Evolutionary conservation across 1,140 invertebrate genomes (phyloP).

Genomic region (Paracyclopina nana): DNA sequence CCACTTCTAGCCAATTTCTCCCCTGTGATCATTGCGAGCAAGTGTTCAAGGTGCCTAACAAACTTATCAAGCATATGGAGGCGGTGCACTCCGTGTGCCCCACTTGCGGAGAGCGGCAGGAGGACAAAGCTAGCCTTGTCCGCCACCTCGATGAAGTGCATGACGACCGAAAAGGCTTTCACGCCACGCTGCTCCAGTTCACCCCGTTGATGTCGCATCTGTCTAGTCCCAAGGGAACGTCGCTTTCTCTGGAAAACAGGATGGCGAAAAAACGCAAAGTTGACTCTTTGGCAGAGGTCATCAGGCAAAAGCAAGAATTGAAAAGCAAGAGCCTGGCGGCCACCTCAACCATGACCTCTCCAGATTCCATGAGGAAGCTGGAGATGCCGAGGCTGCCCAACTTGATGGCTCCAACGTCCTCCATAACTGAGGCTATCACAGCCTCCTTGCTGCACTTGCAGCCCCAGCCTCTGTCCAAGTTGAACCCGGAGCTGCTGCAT

Average conservation of each 20-base stretch:
- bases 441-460: too few species aligned
- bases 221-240: background rate
- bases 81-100: conserved; percentile 4
- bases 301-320: conserved; percentile 8
- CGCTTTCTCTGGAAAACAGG: conserved; percentile 8
- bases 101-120: conserved; percentile 2
- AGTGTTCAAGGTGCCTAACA: conserved; percentile 4
- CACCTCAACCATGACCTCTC: background rate
- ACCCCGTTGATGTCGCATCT: background rate
- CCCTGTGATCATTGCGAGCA: conserved; percentile 15
- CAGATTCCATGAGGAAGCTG: background rate
- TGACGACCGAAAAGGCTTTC: conserved; percentile 4
- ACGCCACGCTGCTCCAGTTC: conserved; percentile 3
- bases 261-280: conserved; percentile 12
- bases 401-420: background rate
- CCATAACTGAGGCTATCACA: too few species aligned
- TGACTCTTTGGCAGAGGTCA: conserved; percentile 12
- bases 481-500: background rate
- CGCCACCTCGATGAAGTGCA: conserved; percentile 2
- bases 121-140: conserved; percentile 2
- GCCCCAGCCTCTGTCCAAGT: background rate
- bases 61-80: conserved; percentile 16
- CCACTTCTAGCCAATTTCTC: background rate
- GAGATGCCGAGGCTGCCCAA: background rate
- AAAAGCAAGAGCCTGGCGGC: conserved; percentile 3